Conservation (phyloP, 2,113 vertebrate genomes). For the Empidonax alnorum region DNA sequence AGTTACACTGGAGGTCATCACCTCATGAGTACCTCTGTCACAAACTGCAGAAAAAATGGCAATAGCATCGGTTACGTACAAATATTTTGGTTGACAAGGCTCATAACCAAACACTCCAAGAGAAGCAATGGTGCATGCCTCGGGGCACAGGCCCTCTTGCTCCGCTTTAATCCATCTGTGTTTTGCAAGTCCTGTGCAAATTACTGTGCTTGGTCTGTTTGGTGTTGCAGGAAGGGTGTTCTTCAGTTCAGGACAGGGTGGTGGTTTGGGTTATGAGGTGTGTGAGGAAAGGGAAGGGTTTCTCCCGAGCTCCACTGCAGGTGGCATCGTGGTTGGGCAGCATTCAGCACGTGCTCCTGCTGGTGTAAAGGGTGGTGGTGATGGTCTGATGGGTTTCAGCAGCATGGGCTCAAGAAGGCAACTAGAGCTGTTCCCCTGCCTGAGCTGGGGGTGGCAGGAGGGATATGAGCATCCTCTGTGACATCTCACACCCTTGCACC, state of each 20-base stretch:
- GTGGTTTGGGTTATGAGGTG: background rate
- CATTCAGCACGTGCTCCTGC: accelerated
- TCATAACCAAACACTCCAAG: background rate
- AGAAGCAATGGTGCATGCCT: accelerated
- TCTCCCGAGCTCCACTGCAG: background rate
- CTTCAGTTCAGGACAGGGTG: background rate
- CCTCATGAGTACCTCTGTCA: background rate
- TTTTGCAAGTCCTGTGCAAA: background rate
- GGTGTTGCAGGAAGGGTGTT: background rate
- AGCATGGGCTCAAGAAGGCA: too few species aligned
- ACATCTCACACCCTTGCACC: background rate
- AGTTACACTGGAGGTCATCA: background rate
- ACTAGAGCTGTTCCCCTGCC: background rate
- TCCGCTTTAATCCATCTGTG: accelerated
- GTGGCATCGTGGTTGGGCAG: background rate
- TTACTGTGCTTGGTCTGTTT: background rate
- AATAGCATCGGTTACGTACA: accelerated
- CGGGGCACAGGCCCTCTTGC: background rate
- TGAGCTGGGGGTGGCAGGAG: accelerated
- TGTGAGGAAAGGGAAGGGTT: background rate
- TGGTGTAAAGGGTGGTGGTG: accelerated
- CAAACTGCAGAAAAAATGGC: background rate
- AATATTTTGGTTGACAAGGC: background rate
- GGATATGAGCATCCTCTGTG: accelerated
- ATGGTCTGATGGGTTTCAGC: background rate